Evolutionary conservation across 2,888 invertebrate genomes (phyloP).

Genomic region (Eupithecia abbreviata): DNA sequence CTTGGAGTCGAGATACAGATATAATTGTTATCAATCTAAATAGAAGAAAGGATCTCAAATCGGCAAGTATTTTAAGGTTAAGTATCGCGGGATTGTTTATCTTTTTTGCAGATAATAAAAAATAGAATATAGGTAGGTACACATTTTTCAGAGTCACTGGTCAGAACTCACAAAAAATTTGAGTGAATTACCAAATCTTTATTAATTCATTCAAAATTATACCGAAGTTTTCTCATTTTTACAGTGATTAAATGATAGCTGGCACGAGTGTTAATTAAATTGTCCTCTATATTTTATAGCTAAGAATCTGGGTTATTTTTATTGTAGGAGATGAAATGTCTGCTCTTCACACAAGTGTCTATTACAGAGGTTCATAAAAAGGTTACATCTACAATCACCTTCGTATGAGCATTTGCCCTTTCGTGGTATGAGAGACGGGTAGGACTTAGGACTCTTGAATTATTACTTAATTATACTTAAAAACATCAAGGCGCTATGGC

Average conservation of each 20-base stretch:
- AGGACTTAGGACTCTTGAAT: not conserved
- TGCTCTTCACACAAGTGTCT: constrained; percentile 17
- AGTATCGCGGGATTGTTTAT: too few species aligned
- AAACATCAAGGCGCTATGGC: not conserved
- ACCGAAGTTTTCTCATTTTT: not conserved
- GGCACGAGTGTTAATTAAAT: constrained; percentile 24
- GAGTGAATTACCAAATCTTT: not conserved
- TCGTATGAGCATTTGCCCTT: constrained; percentile 4
- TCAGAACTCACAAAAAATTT: not conserved
- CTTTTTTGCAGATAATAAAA: too few species aligned
- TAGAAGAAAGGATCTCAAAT: too few species aligned
- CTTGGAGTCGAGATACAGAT: too few species aligned
- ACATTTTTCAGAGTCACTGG: not conserved
- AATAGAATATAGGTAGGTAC: not conserved
- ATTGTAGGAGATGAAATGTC: constrained; percentile 26
- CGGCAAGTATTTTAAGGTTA: too few species aligned
- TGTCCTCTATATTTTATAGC: constrained; percentile 28
- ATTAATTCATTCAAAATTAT: not conserved
- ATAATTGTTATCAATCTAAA: too few species aligned
- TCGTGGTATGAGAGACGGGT: not conserved
- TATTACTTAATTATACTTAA: not conserved
- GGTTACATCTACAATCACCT: not conserved
- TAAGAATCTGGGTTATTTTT: constrained; percentile 27
- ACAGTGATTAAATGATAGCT: constrained; percentile 7
- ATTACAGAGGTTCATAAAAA: constrained; percentile 21